Evolutionary conservation across 53 echinoderm and acorn worm genomes (phyloP).

Genomic region (Stichopus horrens): DNA sequence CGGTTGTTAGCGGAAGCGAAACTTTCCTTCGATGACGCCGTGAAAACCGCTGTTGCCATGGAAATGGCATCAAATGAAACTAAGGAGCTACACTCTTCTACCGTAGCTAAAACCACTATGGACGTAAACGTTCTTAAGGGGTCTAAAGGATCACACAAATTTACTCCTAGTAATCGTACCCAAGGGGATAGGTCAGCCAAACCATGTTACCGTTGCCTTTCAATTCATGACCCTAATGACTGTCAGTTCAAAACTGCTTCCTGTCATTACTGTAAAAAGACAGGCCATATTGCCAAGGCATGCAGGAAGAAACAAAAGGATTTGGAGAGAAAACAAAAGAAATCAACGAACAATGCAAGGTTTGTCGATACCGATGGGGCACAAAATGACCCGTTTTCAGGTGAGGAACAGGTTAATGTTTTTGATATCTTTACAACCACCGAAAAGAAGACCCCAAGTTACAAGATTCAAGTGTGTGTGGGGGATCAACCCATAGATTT

Average conservation of each 20-base stretch:
- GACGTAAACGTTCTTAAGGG: constrained; percentile 25
- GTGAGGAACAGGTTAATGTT: not conserved
- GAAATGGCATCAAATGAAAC: constrained; percentile 13
- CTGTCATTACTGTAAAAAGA: constrained; percentile 30
- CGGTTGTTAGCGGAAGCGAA: not conserved
- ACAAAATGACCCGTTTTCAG: too few relatives aligned
- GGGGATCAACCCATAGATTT: constrained; percentile 3
- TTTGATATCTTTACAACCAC: constrained; percentile 14
- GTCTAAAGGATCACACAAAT: not conserved
- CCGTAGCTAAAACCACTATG: not conserved
- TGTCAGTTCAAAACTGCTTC: constrained; percentile 1
- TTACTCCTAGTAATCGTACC: not conserved
- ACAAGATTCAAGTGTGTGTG: not conserved
- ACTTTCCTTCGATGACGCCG: constrained; percentile 15
- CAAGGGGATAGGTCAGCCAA: not conserved
- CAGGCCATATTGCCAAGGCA: constrained; percentile 1
- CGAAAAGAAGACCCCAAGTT: not conserved
- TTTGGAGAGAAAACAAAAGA: not conserved
- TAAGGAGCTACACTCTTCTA: not conserved
- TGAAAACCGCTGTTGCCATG: constrained; percentile 17
- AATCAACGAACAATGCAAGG: too few relatives aligned
- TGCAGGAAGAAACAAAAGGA: not conserved
- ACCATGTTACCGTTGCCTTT: constrained; percentile 17
- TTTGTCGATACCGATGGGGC: too few relatives aligned
- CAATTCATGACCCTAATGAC: not conserved